Base-by-base conservation (phyloP, 2,888 invertebrate genomes). In the Dasysyrphus tricinctus region DNA sequence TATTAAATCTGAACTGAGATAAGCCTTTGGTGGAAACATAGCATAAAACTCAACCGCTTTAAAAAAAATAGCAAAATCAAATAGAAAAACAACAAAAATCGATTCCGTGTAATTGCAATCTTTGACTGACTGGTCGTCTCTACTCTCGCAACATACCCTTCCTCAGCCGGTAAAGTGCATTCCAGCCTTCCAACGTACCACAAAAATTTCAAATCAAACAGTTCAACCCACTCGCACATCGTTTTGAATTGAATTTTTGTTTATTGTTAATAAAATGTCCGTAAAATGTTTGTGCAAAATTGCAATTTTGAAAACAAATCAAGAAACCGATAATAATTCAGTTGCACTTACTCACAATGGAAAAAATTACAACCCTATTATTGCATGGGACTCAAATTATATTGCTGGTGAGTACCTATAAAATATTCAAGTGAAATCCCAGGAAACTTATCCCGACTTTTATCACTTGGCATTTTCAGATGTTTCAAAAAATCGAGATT, bases 241-340 rank as follows among this genome's bases (percentile, higher is more conserved):
- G 5, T 14, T n/a, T 19, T 42, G 24, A 34, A 8, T 57, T 24
- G 7, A 29, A 39, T 44, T 47, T 47, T 19, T 39, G 51, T 39
- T 37, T 51, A 12, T 80, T 72, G 57, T 84, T 84, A 80, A 67
- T 8, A 1, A 29, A 63, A 85, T 85, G 85, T 85, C 85, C 12
- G 85, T 85, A 3, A 85, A 85, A 44, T 85, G 81, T 65, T 65
- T 85, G 16, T 74, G 73, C 56, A 85, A 85, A 78, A 77, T 85
- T 44, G 85, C 63, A 51, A 63, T 85, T 57, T 67, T 85, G 8
- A 54, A 56, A 67, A 11, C 61, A 34, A 29, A 54, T 56, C 11
- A 56, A 29, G 6, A 80, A 56, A 67, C 39, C 8, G 12, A 49
- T 6, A 12, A 57, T 4, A 65, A 57, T 44, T 37, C 12, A 8